phyloP scores from a whole-genome alignment of 1,140 invertebrate genomes.

The Lordiphosa collinella region DNA sequence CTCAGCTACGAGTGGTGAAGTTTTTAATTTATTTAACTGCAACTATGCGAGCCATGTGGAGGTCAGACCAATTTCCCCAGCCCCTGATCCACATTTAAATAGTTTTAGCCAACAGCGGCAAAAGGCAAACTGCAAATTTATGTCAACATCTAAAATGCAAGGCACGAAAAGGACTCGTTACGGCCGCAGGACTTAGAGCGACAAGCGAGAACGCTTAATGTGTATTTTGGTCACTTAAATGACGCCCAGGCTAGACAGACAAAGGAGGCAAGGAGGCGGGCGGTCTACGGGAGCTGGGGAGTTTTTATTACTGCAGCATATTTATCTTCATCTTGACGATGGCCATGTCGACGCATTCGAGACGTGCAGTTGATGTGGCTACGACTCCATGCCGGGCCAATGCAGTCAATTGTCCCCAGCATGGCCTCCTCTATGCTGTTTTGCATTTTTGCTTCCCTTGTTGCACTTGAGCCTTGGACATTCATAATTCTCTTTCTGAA shows the following conservation, averaged over 20 bases:
- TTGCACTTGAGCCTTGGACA: conserved; percentile 46
- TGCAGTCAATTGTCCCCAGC: conserved; percentile 48
- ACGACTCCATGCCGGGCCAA: conserved; percentile 23
- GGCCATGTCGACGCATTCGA: conserved; percentile 42
- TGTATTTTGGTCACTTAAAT: conserved; percentile 58
- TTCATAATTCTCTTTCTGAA: conserved; percentile 65
- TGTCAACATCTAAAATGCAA: conserved; percentile 55
- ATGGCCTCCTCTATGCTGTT: conserved; percentile 43
- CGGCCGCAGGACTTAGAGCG: conserved; percentile 32
- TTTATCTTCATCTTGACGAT: conserved; percentile 52
- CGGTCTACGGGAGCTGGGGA: conserved; percentile 10
- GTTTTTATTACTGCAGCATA: conserved; percentile 58
- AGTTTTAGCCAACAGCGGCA: conserved; percentile 47
- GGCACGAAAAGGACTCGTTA: conserved; percentile 30
- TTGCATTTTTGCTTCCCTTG: conserved; percentile 22
- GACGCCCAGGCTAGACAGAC: conserved; percentile 27
- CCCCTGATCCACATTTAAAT: conserved; percentile 32
- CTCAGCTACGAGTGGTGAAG: conserved; percentile 33
- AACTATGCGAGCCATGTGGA: conserved; percentile 31
- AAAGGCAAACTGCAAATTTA: conserved; percentile 54
- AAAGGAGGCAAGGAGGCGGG: not conserved
- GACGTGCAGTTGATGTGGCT: conserved; percentile 52
- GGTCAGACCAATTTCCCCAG: not conserved
- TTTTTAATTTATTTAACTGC: conserved; percentile 54
- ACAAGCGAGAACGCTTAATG: conserved; percentile 39